Evolutionary conservation across 1,140 invertebrate species (phyloP), one percentile per base, ranked within the genome.

Genomic region (Dendroctonus valens): DNA sequence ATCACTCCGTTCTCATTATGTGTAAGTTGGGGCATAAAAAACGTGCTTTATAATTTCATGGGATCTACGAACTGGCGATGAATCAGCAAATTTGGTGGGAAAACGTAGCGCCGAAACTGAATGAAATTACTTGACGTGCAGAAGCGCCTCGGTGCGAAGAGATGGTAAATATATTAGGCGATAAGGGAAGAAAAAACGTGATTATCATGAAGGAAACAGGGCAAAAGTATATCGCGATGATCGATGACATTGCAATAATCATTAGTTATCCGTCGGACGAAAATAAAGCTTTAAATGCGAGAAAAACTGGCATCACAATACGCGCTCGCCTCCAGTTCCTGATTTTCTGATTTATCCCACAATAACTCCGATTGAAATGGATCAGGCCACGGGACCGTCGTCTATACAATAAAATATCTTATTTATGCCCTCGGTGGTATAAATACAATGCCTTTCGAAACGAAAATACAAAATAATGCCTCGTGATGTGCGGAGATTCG

Each of bases 371-470:
- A 63, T 63, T 54, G 60, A 63, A 63, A 53, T 12, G 51, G 51
- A 63, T 63, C 60, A 54, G 41, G 26, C 38, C 38, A 38, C 53
- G 44, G 26, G 39, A 53, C 9, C 26, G 6, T 42, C 48, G 52
- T 50, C 51, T 44, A 54, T 44, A 63, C 60, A 63, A 63, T 63
- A 54, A 63, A 63, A 63, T 63, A 54, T 63, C 60, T 63, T 63
- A 63, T 63, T 63, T 63, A 63, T 63, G 51, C 59, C 60, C 41
- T 52, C 40, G 50, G 50, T 53, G 44, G 60, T 54, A 63, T 63
- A 54, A 63, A 52, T 51, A 60, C 59, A 60, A 60, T 60, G 42
- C 44, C 7, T 51, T 60, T 51, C 41, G 41, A 63, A 55, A 44
- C 15, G 40, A 44, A 54, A 63, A 63, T 63, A 63, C 60, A 63